A percentile compares a stretch with the other conserved stretches of the same genome.
Evolutionary conservation across 2,888 invertebrate species (phyloP).

Genomic region (Isoperla grammatica): DNA sequence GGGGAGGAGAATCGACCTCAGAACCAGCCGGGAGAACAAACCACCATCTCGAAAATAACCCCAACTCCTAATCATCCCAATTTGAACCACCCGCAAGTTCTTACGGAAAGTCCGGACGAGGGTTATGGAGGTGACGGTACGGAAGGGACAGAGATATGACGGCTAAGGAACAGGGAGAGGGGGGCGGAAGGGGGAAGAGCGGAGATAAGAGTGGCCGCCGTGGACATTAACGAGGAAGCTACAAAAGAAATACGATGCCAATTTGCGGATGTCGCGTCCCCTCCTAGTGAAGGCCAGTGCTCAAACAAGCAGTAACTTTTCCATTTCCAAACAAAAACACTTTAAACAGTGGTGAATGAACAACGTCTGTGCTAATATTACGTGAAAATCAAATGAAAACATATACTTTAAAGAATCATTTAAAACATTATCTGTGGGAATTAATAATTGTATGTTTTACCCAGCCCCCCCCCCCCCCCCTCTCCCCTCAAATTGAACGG

Average conservation of each 20-base stretch:
- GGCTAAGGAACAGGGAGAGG: conserved; percentile 31
- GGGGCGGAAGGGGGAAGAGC: conserved; percentile 7
- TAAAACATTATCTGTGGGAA: no score
- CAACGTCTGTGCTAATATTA: no score
- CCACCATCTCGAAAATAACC: conserved; percentile 16
- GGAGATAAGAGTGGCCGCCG: background rate
- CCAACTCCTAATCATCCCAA: conserved; percentile 9
- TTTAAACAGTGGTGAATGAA: no score
- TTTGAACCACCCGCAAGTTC: conserved; percentile 34
- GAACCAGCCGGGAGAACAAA: conserved; percentile 21
- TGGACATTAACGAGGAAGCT: conserved; percentile 8
- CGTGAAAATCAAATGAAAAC: no score
- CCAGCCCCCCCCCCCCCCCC: background rate
- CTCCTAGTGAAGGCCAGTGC: no score
- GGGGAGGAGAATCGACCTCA: conserved; percentile 43
- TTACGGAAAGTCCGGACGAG: conserved; percentile 79
- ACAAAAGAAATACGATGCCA: conserved; percentile 23
- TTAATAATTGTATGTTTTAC: background rate
- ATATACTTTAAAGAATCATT: no score
- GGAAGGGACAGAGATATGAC: conserved; percentile 66
- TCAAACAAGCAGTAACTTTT: no score
- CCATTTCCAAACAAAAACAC: no score
- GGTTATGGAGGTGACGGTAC: conserved; percentile 75
- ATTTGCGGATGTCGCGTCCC: conserved; percentile 12
- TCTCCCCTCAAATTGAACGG: background rate